Evolutionary conservation across 2,888 invertebrate species (phyloP).

Genomic region (Agrotis segetum): DNA sequence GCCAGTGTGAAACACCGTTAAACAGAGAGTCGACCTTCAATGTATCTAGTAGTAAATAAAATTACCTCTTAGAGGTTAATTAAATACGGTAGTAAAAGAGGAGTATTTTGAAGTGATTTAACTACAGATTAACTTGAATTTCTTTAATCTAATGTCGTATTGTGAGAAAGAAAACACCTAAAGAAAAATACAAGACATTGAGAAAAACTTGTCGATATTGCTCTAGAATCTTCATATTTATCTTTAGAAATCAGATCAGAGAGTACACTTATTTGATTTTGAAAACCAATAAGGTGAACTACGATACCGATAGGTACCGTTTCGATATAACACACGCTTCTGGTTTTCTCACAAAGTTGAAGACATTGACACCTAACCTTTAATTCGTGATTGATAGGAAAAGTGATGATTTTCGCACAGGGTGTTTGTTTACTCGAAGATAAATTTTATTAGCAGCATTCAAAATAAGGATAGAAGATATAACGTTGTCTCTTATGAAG

Average conservation of each 20-base stretch:
- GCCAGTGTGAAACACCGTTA: neutral
- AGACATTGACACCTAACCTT: neutral
- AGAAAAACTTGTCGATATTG: neutral
- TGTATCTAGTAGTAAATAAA: conserved; percentile 22
- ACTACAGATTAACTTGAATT: neutral
- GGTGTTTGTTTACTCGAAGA: neutral
- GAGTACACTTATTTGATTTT: neutral
- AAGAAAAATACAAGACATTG: neutral
- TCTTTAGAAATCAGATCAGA: neutral
- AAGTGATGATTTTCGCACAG: neutral
- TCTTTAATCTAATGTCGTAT: neutral
- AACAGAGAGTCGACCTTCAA: neutral
- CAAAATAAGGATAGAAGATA: too few relatives aligned
- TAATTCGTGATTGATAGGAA: neutral
- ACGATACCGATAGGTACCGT: too few relatives aligned
- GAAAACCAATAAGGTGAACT: too few relatives aligned
- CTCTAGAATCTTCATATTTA: neutral
- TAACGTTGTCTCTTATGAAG: too few relatives aligned
- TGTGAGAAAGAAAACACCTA: neutral
- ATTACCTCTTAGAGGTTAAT: conserved; percentile 8
- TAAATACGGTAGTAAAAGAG: conserved; percentile 2
- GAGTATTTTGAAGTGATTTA: neutral
- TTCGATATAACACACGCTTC: neutral
- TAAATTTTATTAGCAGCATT: neutral
- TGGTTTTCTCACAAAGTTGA: neutral